Conservation (phyloP, 2,113 vertebrate species). For the Indri indri region DNA sequence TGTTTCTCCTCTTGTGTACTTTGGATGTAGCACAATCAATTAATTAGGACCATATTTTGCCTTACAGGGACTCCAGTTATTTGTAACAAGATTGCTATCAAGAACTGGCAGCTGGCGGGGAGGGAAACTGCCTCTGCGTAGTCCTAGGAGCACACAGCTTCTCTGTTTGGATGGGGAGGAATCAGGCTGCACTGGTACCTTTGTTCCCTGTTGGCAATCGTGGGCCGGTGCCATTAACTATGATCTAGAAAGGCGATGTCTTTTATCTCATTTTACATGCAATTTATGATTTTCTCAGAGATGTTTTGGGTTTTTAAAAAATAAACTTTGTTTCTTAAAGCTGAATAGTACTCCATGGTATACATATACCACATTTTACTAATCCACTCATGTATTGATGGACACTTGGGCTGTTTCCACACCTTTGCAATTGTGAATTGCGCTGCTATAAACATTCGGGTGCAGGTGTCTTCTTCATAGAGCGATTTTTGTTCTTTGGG, state of each 20-base stretch:
- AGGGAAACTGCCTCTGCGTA: neutral
- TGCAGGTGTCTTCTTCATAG: too few relatives aligned
- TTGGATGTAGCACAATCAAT: slow-evolving; percentile 9
- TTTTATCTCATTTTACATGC: neutral
- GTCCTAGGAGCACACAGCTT: rapidly evolving
- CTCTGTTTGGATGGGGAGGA: neutral
- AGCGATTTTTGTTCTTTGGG: too few relatives aligned
- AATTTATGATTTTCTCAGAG: neutral
- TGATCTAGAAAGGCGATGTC: neutral
- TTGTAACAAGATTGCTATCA: slow-evolving; percentile 38
- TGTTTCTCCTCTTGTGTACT: neutral
- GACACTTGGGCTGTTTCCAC: too few relatives aligned
- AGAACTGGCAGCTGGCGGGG: neutral
- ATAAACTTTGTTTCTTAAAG: too few relatives aligned
- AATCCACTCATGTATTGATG: too few relatives aligned
- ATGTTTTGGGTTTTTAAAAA: neutral
- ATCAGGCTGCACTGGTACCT: rapidly evolving
- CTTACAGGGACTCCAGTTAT: neutral
- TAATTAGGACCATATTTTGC: slow-evolving; percentile 48
- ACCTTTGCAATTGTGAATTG: too few relatives aligned
- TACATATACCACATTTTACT: too few relatives aligned
- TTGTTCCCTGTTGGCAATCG: neutral
- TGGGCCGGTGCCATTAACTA: neutral
- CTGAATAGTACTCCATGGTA: too few relatives aligned
- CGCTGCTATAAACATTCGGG: too few relatives aligned